phyloP scores from a whole-genome alignment of 30 jellyfish, hydroid and myxozoan genomes.

The Chrysaora quinquecirrha region DNA sequence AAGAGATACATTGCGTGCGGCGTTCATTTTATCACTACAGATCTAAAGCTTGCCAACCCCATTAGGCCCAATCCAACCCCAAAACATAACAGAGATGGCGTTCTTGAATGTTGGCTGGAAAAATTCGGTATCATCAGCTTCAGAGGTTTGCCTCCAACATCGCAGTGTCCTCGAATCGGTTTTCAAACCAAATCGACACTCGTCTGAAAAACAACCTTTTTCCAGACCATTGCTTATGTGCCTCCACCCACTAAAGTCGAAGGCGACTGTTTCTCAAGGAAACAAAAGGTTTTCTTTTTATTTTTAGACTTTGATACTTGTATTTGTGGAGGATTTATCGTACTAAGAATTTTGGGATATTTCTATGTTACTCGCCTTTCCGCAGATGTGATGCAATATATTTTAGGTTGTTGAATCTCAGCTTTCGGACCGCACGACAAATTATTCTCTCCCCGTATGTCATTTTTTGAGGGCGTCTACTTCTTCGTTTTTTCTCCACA shows the following conservation, averaged over 20 bases:
- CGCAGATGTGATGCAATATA: not conserved
- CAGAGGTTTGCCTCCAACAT: not conserved
- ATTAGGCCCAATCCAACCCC: constrained; percentile 5
- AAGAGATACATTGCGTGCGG: not conserved
- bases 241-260: constrained; percentile 5
- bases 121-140: not conserved
- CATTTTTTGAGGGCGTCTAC: constrained; percentile 25
- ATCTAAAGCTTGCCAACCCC: not conserved
- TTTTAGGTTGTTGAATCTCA: not conserved
- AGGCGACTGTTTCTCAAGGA: not conserved
- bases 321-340: not conserved
- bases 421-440: constrained; percentile 19
- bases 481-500: not conserved
- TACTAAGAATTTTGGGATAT: not conserved
- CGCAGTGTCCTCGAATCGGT: not conserved
- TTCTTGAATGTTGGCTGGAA: not conserved
- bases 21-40: not conserved
- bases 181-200: not conserved
- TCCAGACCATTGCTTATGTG: not conserved
- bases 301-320: not conserved
- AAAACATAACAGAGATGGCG: not conserved
- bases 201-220: not conserved
- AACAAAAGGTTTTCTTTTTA: not conserved
- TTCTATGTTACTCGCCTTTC: too few relatives aligned
- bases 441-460: not conserved